phyloP scores from a whole-genome alignment of 2,113 vertebrate species.

The Ursus arctos region DNA sequence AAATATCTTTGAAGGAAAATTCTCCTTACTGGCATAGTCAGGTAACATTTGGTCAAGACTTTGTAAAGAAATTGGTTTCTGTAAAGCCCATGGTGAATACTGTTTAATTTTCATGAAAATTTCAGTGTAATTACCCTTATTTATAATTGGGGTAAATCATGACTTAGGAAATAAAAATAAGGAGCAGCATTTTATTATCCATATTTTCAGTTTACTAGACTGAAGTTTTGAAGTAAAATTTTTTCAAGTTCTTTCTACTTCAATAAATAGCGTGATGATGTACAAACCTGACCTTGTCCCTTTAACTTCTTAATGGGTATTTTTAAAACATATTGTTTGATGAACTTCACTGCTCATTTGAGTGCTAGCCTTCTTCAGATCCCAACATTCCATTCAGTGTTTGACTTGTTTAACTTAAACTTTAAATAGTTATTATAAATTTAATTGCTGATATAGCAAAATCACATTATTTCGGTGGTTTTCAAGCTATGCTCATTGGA shows the following conservation, averaged over 20 bases:
- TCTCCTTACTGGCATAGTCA: conserved; percentile 65
- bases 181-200: conserved; percentile 47
- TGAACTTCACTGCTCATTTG: conserved; percentile 80
- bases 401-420: conserved; percentile 76
- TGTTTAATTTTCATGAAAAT: conserved; percentile 61
- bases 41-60: conserved; percentile 51
- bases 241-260: conserved; percentile 71
- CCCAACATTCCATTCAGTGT: conserved; percentile 84
- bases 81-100: conserved; percentile 67
- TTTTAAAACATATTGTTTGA: conserved; percentile 65
- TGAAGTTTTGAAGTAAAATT: conserved; percentile 67
- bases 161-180: conserved; percentile 60
- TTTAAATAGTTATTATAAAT: conserved; percentile 54
- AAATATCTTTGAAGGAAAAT: conserved; percentile 68
- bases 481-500: conserved; percentile 28
- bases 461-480: conserved; percentile 50
- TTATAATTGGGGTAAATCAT: conserved; percentile 59
- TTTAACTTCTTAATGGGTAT: conserved; percentile 73
- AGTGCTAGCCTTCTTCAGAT: conserved; percentile 80
- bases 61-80: conserved; percentile 73
- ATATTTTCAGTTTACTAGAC: conserved; percentile 62
- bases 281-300: conserved; percentile 74
- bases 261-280: conserved; percentile 75
- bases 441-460: conserved; percentile 25
- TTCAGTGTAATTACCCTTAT: conserved; percentile 65